Base-by-base conservation (phyloP, 2,888 invertebrate species). In the Ormyrus labotus region DNA sequence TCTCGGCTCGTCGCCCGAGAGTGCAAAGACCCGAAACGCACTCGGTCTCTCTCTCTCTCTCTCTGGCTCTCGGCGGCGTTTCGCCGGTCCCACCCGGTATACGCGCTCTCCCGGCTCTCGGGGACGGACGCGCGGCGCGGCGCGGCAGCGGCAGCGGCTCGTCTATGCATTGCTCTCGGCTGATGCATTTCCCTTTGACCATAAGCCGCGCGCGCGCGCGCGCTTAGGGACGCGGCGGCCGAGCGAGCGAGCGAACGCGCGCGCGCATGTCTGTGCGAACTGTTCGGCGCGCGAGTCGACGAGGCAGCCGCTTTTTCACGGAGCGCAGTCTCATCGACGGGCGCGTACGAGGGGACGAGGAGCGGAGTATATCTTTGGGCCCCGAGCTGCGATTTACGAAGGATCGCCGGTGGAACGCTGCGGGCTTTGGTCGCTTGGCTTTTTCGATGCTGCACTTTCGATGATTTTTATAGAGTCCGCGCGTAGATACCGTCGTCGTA, bases 161-260 rank as follows among this genome's bases (percentile, higher is more conserved):
- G 34, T 34, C 34, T 34, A 34, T 34, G 34, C 34, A 34, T 34
- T 34, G n/a, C 73, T 53, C 65, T 50, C 63, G 68, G 11, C 64
- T 60, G 71, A 75, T 75, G 81, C 78, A 73, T 76, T 80, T 81
- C 79, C 79, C 82, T 81, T 82, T 82, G 81, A 82, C 82, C 76
- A 63, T 69, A 67, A 76, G 81, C 81, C 82, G 76, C 81, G 11
- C 13, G 13, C 19, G 19, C 19, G 19, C 19, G 19, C 19, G 19
- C 19, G 19, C 48, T 53, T 74, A 68, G 53, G 73, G 69, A 68
- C 19, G 19, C 19, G 19, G 19, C 19, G 19, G 19, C 19, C 19
- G 19, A 19, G 19, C 19, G 13, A 13, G 13, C 13, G 13, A 13
- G 13, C 13, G 13, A 13, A 13, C 13, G 13, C 13, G 13, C 8